Evolutionary conservation across 2,888 invertebrate species (phyloP).

Genomic region (Halocaridina rubra): DNA sequence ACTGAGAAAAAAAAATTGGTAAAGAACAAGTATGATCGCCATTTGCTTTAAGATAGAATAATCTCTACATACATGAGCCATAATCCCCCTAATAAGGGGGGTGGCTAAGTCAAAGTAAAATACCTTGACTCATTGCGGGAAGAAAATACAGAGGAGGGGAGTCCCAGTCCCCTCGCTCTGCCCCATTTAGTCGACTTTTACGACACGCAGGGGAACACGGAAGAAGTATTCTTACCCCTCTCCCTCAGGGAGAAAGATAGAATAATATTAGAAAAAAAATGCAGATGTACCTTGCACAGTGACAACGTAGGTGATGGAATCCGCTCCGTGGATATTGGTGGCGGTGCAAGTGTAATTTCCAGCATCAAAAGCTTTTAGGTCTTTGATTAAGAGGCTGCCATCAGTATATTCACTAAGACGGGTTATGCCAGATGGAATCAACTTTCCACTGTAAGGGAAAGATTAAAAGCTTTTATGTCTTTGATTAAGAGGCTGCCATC

Average conservation of each 20-base stretch:
- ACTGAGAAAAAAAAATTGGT: too few species aligned
- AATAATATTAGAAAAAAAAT: not conserved
- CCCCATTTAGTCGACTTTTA: too few species aligned
- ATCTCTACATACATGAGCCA: too few species aligned
- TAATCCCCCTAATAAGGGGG: too few species aligned
- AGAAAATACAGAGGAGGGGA: too few species aligned
- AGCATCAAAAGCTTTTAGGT: slow-evolving; percentile 67
- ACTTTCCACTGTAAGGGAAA: slow-evolving; percentile 22
- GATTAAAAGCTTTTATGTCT: slow-evolving; percentile 66
- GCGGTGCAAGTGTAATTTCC: slow-evolving; percentile 69
- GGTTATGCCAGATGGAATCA: not conserved
- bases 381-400: slow-evolving; percentile 65
- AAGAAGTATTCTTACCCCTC: not conserved
- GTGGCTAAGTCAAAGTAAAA: too few species aligned
- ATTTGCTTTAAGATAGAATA: too few species aligned
- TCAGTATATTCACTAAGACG: slow-evolving; percentile 54
- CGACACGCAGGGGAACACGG: too few species aligned
- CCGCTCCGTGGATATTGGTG: slow-evolving; percentile 67
- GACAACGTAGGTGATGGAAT: slow-evolving; percentile 67
- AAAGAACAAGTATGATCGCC: too few species aligned
- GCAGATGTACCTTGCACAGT: slow-evolving; percentile 67
- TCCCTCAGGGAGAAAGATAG: not conserved
- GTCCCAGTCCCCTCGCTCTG: too few species aligned
- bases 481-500: slow-evolving; percentile 65
- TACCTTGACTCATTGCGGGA: too few species aligned